Conservation (phyloP, 2,888 invertebrate species). For the Mactromeris polynyma region DNA sequence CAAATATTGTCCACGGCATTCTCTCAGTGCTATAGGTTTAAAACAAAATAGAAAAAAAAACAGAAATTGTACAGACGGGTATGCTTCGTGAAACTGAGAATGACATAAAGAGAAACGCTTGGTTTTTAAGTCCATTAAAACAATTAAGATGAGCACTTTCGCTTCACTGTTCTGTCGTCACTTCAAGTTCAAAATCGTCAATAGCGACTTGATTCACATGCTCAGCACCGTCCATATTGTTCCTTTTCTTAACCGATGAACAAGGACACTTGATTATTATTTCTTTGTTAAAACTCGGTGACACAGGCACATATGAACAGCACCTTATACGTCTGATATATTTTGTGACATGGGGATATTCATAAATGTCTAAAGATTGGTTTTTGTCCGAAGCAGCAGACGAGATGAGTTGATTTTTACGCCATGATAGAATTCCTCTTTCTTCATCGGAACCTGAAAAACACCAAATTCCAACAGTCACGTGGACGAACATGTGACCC, state of each 20-base stretch:
- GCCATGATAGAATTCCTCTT: slow-evolving; percentile 76
- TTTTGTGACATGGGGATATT: slow-evolving; percentile 71
- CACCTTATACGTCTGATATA: slow-evolving; percentile 62
- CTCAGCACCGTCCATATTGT: neutral
- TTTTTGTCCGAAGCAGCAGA: neutral
- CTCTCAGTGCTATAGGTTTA: no score
- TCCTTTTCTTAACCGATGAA: slow-evolving; percentile 20
- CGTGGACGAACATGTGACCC: no score
- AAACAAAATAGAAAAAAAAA: no score
- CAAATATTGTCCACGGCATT: no score
- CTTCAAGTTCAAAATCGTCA: slow-evolving; percentile 11
- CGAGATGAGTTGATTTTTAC: slow-evolving; percentile 42
- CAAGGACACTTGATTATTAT: slow-evolving; percentile 44
- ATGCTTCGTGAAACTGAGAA: no score
- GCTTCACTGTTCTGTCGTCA: no score
- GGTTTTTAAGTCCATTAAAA: no score
- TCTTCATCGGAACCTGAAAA: slow-evolving; percentile 75
- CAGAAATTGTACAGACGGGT: no score
- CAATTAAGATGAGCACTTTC: no score
- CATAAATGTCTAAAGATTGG: slow-evolving; percentile 54
- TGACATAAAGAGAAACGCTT: no score
- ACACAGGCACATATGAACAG: slow-evolving; percentile 73
- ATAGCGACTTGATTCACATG: slow-evolving; percentile 32
- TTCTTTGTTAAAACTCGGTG: slow-evolving; percentile 74
- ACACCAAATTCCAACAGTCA: neutral